Conservation (phyloP, 2,797 vertebrate genomes). For the Monodelphis domestica region DNA sequence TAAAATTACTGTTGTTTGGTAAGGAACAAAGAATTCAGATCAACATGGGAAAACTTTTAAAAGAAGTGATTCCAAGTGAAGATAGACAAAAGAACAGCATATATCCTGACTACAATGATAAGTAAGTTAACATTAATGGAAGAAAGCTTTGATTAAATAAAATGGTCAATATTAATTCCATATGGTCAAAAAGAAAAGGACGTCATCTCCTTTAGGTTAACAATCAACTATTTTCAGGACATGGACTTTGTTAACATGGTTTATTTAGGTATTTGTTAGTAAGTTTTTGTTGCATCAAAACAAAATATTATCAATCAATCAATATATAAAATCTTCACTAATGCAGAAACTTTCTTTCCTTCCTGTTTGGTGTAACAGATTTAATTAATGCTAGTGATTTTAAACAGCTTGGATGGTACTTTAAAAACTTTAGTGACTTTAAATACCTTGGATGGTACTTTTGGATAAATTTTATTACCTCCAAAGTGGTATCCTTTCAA, state of each 20-base stretch:
- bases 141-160: background rate
- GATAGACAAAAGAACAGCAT: background rate
- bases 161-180: background rate
- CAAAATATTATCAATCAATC: background rate
- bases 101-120: background rate
- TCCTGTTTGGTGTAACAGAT: background rate
- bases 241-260: background rate
- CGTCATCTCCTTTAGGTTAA: background rate
- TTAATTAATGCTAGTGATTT: background rate
- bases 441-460: background rate
- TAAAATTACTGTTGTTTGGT: background rate
- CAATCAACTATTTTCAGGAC: background rate
- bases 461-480: conserved; percentile 14
- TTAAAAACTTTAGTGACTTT: background rate
- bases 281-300: background rate
- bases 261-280: background rate
- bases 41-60: background rate
- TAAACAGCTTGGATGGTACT: too few species aligned
- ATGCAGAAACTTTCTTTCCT: background rate
- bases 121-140: background rate
- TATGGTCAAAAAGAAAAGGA: background rate
- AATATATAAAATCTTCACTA: background rate
- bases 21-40: background rate
- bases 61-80: background rate
- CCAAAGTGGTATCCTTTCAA: conserved; percentile 30